phyloP scores from a whole-genome alignment of 2,113 vertebrate genomes.

The Anguilla rostrata region DNA sequence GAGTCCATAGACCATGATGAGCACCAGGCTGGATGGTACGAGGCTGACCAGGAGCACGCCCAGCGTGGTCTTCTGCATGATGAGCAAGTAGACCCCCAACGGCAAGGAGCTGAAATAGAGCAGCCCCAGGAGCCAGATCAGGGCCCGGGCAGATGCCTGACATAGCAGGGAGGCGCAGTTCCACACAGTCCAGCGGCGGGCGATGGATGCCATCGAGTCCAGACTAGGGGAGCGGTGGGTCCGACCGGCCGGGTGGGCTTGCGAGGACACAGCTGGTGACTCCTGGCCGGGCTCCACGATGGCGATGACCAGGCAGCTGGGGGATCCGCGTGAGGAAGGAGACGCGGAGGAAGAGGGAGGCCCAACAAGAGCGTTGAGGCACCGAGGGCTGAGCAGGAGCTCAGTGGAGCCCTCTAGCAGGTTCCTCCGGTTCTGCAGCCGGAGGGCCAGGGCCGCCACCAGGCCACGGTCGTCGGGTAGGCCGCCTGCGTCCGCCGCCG shows the following conservation, averaged over 20 bases:
- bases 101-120: slow-evolving; percentile 93
- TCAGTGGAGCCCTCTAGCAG: slow-evolving; percentile 76
- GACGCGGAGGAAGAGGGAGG: slow-evolving; percentile 71
- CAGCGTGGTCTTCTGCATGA: slow-evolving; percentile 86
- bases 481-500: slow-evolving; percentile 47
- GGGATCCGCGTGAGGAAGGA: slow-evolving; percentile 57
- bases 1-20: slow-evolving; percentile 89
- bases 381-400: slow-evolving; percentile 83
- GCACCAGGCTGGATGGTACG: slow-evolving; percentile 87
- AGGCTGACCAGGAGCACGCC: slow-evolving; percentile 92
- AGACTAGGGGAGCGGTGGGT: slow-evolving; percentile 80
- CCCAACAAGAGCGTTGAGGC: slow-evolving; percentile 78
- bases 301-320: slow-evolving; percentile 89
- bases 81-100: slow-evolving; percentile 90
- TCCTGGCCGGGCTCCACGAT: slow-evolving; percentile 87
- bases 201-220: slow-evolving; percentile 83
- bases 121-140: slow-evolving; percentile 89
- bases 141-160: slow-evolving; percentile 81
- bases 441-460: slow-evolving; percentile 77
- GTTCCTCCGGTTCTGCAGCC: slow-evolving; percentile 74
- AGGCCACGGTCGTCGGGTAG: slow-evolving; percentile 89
- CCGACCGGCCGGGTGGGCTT: slow-evolving; percentile 65
- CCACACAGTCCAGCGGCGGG: slow-evolving; percentile 86
- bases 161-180: slow-evolving; percentile 85
- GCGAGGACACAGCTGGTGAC: slow-evolving; percentile 56